Percentiles rank a stretch among this genome's conserved stretches.
Evolutionary conservation across 2,888 invertebrate species (phyloP).

Genomic region (Drymonia ruficornis): DNA sequence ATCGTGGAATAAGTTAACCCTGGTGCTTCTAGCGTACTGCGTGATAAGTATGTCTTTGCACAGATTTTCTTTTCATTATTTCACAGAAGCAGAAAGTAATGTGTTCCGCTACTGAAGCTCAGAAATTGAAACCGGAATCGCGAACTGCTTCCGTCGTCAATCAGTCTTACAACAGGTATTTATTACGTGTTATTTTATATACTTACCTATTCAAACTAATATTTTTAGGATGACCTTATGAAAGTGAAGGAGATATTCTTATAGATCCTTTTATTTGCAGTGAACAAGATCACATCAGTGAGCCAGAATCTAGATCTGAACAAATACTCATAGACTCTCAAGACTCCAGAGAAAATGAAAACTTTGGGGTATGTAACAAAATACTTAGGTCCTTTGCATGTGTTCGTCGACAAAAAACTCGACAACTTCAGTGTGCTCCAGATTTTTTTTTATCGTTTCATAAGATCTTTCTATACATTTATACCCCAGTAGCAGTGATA

Average conservation of each 20-base stretch:
- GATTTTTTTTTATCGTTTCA: no score
- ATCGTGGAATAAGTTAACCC: no score
- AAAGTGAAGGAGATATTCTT: background rate
- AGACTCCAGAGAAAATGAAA: slow-evolving; percentile 70
- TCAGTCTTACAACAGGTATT: slow-evolving; percentile 75
- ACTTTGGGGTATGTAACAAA: slow-evolving; percentile 60
- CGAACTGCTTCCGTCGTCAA: slow-evolving; percentile 67
- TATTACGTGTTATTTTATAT: slow-evolving; percentile 9
- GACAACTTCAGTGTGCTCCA: no score
- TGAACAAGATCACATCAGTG: slow-evolving; percentile 66
- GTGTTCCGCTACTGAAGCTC: slow-evolving; percentile 56
- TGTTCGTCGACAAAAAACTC: no score
- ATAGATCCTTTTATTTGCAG: slow-evolving; percentile 44
- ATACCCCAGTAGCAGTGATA: no score
- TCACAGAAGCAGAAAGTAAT: slow-evolving; percentile 69
- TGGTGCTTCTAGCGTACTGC: no score
- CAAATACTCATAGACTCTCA: slow-evolving; percentile 71
- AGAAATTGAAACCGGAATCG: slow-evolving; percentile 63
- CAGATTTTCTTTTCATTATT: no score
- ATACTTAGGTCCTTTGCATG: no score
- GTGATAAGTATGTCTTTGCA: no score
- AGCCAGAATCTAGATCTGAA: slow-evolving; percentile 73
- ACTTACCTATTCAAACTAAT: background rate
- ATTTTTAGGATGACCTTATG: no score
- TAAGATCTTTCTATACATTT: no score